A percentile compares a stretch with the other conserved stretches of the same genome.
phyloP scores from a whole-genome alignment of 1,140 invertebrate species.

The Drosophila seguyi region DNA sequence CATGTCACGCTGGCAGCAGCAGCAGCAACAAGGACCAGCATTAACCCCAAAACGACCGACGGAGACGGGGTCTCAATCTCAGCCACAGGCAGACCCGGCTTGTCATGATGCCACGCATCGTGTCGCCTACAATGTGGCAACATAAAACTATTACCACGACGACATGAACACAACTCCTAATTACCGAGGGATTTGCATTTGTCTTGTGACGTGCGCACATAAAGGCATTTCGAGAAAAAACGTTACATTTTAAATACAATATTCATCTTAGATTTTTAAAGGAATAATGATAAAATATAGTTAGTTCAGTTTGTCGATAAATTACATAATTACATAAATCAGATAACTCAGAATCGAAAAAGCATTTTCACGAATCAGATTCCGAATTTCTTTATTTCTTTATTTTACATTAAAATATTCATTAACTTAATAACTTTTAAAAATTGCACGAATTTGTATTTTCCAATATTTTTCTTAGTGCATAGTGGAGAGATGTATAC shows the following conservation, averaged over 20 bases:
- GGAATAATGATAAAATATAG: no score
- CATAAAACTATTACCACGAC: conserved; percentile 83
- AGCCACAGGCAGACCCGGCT: conserved; percentile 31
- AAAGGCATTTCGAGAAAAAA: conserved; percentile 6
- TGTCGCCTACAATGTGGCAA: conserved; percentile 82
- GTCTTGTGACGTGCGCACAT: conserved; percentile 66
- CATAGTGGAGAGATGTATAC: conserved; percentile 2
- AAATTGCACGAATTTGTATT: neutral
- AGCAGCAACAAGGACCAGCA: conserved; percentile 52
- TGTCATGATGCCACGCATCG: conserved; percentile 60
- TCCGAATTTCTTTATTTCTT: no score
- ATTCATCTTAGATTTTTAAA: no score
- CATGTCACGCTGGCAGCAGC: conserved; percentile 37
- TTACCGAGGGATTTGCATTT: conserved; percentile 83
- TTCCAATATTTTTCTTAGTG: neutral
- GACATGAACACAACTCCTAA: conserved; percentile 83
- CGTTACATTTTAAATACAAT: neutral
- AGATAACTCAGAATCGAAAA: no score
- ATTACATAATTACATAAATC: no score
- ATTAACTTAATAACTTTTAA: no score
- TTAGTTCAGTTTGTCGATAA: no score
- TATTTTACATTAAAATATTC: no score
- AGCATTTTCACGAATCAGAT: no score
- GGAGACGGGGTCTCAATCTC: conserved; percentile 66
- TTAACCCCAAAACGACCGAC: conserved; percentile 61